Percentiles rank a stretch among this genome's conserved stretches.
phyloP scores from a whole-genome alignment of 1,140 invertebrate genomes.

The honey bee (Apis mellifera) region Amel_HAv3.1 CM009941.2:12744001-12744500 shows the following conservation, averaged over 20 bases:
- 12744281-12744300: conserved; percentile 20
- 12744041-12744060: too few species aligned
- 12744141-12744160: too few species aligned
- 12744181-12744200: conserved; percentile 24
- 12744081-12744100: too few species aligned
- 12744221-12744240: conserved; percentile 24
- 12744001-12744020: too few species aligned
- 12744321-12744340: conserved; percentile 46
- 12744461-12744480: conserved; percentile 7
- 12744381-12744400: conserved; percentile 59
- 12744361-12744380: conserved; percentile 55
- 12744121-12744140: too few species aligned
- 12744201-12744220: conserved; percentile 15
- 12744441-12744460: conserved; percentile 57
- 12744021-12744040: too few species aligned
- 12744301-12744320: conserved; percentile 47
- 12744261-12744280: conserved; percentile 16
- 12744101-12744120: too few species aligned
- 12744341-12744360: conserved; percentile 9
- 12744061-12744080: too few species aligned
- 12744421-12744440: conserved; percentile 61
- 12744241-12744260: background rate
- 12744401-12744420: conserved; percentile 57
- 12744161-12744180: background rate
- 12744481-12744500: conserved; percentile 44